Percentiles rank a stretch among this genome's conserved stretches.
Conservation (phyloP, 1,140 invertebrate genomes). For the Heliconius nattereri region DNA sequence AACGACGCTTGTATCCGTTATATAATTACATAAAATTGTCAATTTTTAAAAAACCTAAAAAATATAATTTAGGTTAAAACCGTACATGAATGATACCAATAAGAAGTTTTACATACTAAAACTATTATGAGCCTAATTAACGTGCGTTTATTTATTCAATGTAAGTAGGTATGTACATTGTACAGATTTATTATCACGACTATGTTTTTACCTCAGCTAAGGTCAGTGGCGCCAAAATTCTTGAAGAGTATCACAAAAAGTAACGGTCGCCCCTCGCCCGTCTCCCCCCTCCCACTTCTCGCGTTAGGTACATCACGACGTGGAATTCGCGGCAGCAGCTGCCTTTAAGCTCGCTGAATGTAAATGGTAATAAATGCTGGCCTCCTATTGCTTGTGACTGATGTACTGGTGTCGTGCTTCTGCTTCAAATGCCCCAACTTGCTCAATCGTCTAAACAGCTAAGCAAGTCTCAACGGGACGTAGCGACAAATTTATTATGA, state of each 20-base stretch:
- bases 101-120: no score
- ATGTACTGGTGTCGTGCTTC: not conserved
- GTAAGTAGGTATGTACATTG: not conserved
- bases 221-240: constrained; percentile 33
- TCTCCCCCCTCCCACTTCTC: not conserved
- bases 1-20: no score
- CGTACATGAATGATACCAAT: no score
- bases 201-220: not conserved
- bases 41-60: no score
- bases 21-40: no score
- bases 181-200: not conserved
- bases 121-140: no score
- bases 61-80: no score
- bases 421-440: not conserved
- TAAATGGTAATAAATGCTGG: constrained; percentile 13
- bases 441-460: not conserved
- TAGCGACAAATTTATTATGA: not conserved
- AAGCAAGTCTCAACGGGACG: not conserved
- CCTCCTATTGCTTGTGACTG: not conserved
- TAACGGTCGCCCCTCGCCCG: constrained; percentile 5
- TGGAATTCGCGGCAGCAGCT: constrained; percentile 6
- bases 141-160: no score
- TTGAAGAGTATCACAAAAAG: constrained; percentile 22
- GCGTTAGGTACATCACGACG: not conserved
- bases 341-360: not conserved